These are phyloP conservation scores for Coronaproctus castanopsis DNA, from an alignment of 2,888 invertebrate species.

Conservation along the genomic window DNA sequence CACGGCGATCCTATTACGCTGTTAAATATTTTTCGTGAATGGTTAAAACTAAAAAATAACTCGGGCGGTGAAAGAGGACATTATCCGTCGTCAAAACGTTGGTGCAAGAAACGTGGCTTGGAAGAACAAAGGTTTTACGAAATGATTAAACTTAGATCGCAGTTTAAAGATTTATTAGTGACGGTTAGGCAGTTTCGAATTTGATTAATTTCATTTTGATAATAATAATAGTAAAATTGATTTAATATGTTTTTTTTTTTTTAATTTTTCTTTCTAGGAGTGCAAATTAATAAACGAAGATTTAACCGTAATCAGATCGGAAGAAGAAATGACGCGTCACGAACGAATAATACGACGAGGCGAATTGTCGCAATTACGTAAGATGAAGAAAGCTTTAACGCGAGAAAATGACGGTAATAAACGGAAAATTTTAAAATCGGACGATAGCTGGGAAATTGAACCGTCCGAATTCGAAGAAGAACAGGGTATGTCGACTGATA, in stretches of 20 bases:
- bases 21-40: slow-evolving; percentile 66
- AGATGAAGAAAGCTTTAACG: slow-evolving; percentile 51
- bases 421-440: slow-evolving; percentile 52
- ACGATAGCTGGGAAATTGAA: slow-evolving; percentile 44
- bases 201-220: background rate
- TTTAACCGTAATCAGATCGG: slow-evolving; percentile 13
- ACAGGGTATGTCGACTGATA: slow-evolving; percentile 40
- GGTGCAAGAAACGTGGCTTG: slow-evolving; percentile 75
- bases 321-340: slow-evolving; percentile 32
- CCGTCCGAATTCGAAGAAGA: slow-evolving; percentile 34
- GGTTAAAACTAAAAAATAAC: slow-evolving; percentile 57
- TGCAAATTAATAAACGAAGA: slow-evolving; percentile 35
- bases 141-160: slow-evolving; percentile 74
- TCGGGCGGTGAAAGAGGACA: slow-evolving; percentile 16
- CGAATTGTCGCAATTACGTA: slow-evolving; percentile 66
- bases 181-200: slow-evolving; percentile 22
- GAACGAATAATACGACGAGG: slow-evolving; percentile 70
- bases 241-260: background rate
- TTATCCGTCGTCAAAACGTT: slow-evolving; percentile 37
- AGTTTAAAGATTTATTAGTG: slow-evolving; percentile 63
- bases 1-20: slow-evolving; percentile 90
- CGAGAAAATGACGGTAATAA: slow-evolving; percentile 41
- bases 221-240: background rate
- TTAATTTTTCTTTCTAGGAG: slow-evolving; percentile 28
- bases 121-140: slow-evolving; percentile 97